Evolutionary conservation across 1,140 invertebrate genomes (phyloP).

Genomic region (Euglossa dilemma): DNA sequence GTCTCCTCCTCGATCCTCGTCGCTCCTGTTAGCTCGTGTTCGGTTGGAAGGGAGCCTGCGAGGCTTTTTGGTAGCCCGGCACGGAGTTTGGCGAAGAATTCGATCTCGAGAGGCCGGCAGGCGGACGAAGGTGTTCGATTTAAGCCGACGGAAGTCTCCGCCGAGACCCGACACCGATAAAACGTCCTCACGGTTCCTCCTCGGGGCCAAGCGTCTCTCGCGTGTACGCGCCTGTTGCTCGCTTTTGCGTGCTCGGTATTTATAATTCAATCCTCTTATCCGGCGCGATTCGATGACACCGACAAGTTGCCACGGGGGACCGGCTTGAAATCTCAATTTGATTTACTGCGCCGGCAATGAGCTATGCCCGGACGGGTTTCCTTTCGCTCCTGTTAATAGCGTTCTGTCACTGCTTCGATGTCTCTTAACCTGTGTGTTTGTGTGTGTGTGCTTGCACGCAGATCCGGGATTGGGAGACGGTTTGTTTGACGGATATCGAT

Average conservation of each 20-base stretch:
- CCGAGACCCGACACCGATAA: slow-evolving; percentile 31
- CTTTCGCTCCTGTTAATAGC: not conserved
- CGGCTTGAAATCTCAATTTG: slow-evolving; percentile 51
- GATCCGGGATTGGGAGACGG: not conserved
- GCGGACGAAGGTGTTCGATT: slow-evolving; percentile 18
- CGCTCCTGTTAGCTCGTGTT: too few species aligned
- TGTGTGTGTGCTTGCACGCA: not conserved
- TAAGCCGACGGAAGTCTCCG: slow-evolving; percentile 31
- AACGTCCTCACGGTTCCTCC: not conserved
- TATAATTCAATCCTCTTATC: slow-evolving; percentile 54
- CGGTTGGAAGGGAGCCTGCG: not conserved
- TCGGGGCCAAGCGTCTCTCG: not conserved
- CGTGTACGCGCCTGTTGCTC: not conserved
- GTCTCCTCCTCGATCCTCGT: not conserved
- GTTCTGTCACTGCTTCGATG: not conserved
- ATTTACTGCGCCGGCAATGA: slow-evolving; percentile 17
- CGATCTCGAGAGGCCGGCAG: slow-evolving; percentile 22
- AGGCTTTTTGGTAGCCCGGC: slow-evolving; percentile 28
- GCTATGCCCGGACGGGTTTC: not conserved
- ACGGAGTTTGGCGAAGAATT: slow-evolving; percentile 45
- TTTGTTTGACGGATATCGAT: not conserved
- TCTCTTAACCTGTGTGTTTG: not conserved
- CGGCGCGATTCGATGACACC: slow-evolving; percentile 41
- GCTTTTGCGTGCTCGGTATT: slow-evolving; percentile 27
- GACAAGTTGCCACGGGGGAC: slow-evolving; percentile 34